Conservation (phyloP, 1,140 invertebrate species). For the Melanaphis sacchari region DNA sequence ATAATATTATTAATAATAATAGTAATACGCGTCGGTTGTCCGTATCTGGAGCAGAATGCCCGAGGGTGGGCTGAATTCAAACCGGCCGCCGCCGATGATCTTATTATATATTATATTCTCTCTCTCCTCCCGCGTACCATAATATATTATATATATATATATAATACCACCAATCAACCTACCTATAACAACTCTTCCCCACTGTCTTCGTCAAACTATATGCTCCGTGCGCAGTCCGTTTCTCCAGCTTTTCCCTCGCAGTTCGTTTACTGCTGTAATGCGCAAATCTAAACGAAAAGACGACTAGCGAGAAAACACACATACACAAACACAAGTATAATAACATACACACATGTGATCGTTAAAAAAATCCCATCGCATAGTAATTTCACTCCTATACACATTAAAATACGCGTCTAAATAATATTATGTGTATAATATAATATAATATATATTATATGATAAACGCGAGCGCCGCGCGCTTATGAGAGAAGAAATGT, state of each 20-base stretch:
- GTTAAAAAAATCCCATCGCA: not conserved
- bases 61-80: slow-evolving; percentile 37
- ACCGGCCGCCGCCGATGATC: slow-evolving; percentile 33
- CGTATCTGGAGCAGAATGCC: slow-evolving; percentile 24
- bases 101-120: not conserved
- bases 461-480: not conserved
- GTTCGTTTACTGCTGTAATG: not conserved
- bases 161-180: not conserved
- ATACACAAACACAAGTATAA: not conserved
- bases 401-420: not conserved
- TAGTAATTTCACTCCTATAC: not conserved
- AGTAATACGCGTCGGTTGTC: not conserved
- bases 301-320: not conserved
- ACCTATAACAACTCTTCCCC: not conserved
- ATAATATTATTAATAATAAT: slow-evolving; percentile 29
- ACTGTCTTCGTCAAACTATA: not conserved
- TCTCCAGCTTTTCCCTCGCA: not conserved
- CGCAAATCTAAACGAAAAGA: not conserved
- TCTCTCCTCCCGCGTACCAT: not conserved
- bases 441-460: not conserved
- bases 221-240: not conserved
- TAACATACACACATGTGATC: not conserved
- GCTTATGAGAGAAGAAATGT: slow-evolving; percentile 12
- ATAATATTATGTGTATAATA: not conserved
- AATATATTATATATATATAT: not conserved